Evolutionary conservation across 2,888 invertebrate genomes (phyloP), one percentile per base, ranked within the genome.

Genomic region (Drosophila rubida): DNA sequence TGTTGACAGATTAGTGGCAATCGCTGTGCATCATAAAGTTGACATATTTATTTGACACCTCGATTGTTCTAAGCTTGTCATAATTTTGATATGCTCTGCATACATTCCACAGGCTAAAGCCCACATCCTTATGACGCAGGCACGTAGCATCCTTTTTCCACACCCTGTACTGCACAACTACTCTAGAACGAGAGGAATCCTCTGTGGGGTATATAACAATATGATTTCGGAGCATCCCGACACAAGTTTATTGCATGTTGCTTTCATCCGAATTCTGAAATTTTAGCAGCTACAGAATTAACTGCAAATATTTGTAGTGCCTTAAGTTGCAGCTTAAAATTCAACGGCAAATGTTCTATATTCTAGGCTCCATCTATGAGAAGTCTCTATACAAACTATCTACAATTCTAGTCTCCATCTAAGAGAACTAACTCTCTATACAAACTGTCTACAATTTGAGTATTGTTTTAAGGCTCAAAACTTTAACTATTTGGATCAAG

Each of bases 11-110:
- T 84, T 84, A 81, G 81, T 74, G 76, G 70, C 66, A 59, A 71
- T 72, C 63, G 62, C 57, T 60, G 75, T 64, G 77, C 51, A 58
- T 49, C 78, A 76, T 87, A 82, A 87, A 86, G 60, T 82, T 80
- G 77, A 73, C 79, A 79, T 77, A 71, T 88, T 89, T 89, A 89
- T 89, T 88, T 87, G 89, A 89, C 87, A 85, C 80, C 81, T 88
- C 81, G 80, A 79, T 78, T 82, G 77, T 69, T 69, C 69, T 78
- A 80, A 87, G 82, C 82, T 85, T 75, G 70, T 68, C 75, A 82
- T 71, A 72, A 73, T 73, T 73, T 67, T 61, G 61, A 45, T 65
- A 69, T 63, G 62, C 65, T 67, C 11, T 44, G 50, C 48, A 22
- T 49, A 30, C 55, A 57, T 35, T 13, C 53, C 8, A 58, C 41